A percentile compares a stretch with the other conserved stretches of the same genome.
Conservation (phyloP, 2,113 vertebrate species). For the Centropristis striata region DNA sequence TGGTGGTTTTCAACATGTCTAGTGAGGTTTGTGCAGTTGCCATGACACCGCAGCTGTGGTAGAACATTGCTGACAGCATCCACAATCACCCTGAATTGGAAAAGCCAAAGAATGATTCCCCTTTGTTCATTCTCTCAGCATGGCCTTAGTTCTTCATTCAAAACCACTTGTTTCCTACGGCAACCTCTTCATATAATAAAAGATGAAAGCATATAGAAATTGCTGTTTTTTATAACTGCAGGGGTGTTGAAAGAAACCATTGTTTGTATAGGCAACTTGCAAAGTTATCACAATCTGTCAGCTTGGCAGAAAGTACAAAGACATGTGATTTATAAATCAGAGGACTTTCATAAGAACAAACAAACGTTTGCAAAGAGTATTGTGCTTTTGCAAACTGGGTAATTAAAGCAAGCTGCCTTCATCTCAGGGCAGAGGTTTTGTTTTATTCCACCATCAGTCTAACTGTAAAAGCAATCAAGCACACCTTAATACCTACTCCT, state of each 20-base stretch:
- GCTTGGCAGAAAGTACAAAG: not conserved
- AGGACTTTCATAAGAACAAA: conserved; percentile 5
- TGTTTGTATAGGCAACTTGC: conserved; percentile 36
- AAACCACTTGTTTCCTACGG: conserved; percentile 45
- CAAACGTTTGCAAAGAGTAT: not conserved
- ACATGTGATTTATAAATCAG: conserved; percentile 11
- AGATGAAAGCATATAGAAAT: conserved; percentile 48
- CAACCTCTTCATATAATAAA: conserved; percentile 38
- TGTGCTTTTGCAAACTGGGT: not conserved
- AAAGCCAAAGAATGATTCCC: conserved; percentile 30
- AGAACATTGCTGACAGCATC: conserved; percentile 13
- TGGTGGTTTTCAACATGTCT: conserved; percentile 31
- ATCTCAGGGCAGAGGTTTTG: not conserved
- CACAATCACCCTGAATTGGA: conserved; percentile 7
- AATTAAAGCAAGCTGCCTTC: conserved; percentile 11
- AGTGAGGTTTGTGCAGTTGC: conserved; percentile 59
- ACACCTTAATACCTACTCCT: conserved; percentile 41
- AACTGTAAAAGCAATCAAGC: conserved; percentile 39
- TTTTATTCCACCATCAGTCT: conserved; percentile 19
- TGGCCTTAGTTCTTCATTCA: conserved; percentile 33
- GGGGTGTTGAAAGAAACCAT: conserved; percentile 21
- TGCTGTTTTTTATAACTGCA: conserved; percentile 16
- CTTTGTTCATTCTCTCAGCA: conserved; percentile 39
- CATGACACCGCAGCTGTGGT: conserved; percentile 47
- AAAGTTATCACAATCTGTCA: conserved; percentile 35